A percentile compares a stretch with the other conserved stretches of the same genome.
phyloP scores from a whole-genome alignment of 1,140 invertebrate genomes.

The Druon quercuslanigerum region DNA sequence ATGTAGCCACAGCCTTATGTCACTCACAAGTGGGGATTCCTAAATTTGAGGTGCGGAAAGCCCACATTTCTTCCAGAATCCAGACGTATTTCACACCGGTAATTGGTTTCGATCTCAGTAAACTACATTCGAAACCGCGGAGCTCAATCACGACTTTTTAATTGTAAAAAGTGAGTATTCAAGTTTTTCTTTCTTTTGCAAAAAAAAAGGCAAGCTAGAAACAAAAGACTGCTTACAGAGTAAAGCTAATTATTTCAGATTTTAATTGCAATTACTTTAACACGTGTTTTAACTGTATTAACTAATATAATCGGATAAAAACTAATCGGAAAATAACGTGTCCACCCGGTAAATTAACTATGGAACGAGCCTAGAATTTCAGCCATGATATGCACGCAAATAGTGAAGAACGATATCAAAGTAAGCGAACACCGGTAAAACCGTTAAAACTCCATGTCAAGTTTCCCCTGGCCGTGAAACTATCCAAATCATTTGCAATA shows the following conservation, averaged over 20 bases:
- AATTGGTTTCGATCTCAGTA: conserved; percentile 11
- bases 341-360: conserved; percentile 14
- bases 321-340: not conserved
- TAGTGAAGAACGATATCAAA: not conserved
- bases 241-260: not conserved
- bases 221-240: not conserved
- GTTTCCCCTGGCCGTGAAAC: not conserved
- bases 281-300: not conserved
- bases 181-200: not conserved
- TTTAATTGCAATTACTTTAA: not conserved
- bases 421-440: not conserved
- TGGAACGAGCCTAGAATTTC: not conserved
- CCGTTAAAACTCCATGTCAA: not conserved
- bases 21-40: too few species aligned
- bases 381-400: not conserved
- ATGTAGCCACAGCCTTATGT: too few species aligned
- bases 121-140: conserved; percentile 7
- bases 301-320: not conserved
- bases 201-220: not conserved
- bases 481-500: conserved; percentile 8
- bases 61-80: not conserved
- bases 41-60: too few species aligned
- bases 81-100: not conserved
- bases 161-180: not conserved
- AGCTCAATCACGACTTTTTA: not conserved